A percentile compares a stretch with the other conserved stretches of the same genome.
phyloP scores from a whole-genome alignment of 2,797 vertebrate genomes.

The Morelia viridis region DNA sequence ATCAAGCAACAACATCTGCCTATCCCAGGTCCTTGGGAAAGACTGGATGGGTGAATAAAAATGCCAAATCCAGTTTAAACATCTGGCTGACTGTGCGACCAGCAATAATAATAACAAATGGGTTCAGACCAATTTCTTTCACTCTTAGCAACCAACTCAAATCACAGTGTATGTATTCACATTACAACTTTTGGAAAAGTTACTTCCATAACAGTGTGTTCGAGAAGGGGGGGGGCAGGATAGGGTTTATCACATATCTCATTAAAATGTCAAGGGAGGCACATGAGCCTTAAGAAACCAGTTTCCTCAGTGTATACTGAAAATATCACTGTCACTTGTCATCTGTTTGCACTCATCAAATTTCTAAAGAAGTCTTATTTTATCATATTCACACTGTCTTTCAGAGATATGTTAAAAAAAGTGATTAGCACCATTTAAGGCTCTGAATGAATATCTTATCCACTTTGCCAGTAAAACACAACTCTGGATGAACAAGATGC shows the following conservation, averaged over 20 bases:
- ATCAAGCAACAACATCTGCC: too few species aligned
- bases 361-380: slow-evolving; percentile 75
- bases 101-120: not conserved
- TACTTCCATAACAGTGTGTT: slow-evolving; percentile 62
- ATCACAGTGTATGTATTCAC: slow-evolving; percentile 60
- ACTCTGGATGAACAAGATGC: slow-evolving; percentile 54
- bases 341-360: slow-evolving; percentile 78
- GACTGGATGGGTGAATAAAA: too few species aligned
- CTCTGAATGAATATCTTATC: slow-evolving; percentile 68
- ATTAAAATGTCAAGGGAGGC: slow-evolving; percentile 73
- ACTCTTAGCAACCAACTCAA: slow-evolving; percentile 29
- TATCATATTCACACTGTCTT: slow-evolving; percentile 78
- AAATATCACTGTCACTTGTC: slow-evolving; percentile 82
- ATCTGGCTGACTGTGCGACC: too few species aligned
- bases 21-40: too few species aligned
- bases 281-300: slow-evolving; percentile 77
- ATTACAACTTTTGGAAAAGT: slow-evolving; percentile 73
- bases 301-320: slow-evolving; percentile 77
- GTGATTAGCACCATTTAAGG: slow-evolving; percentile 74
- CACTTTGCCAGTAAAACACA: slow-evolving; percentile 62
- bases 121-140: slow-evolving; percentile 30
- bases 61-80: too few species aligned
- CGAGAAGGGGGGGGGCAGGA: slow-evolving; percentile 71
- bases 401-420: slow-evolving; percentile 68
- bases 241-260: slow-evolving; percentile 75